Evolutionary conservation across 2,888 invertebrate genomes (phyloP), one percentile per base, ranked within the genome.

Genomic region (Drosophila fungiperda): DNA sequence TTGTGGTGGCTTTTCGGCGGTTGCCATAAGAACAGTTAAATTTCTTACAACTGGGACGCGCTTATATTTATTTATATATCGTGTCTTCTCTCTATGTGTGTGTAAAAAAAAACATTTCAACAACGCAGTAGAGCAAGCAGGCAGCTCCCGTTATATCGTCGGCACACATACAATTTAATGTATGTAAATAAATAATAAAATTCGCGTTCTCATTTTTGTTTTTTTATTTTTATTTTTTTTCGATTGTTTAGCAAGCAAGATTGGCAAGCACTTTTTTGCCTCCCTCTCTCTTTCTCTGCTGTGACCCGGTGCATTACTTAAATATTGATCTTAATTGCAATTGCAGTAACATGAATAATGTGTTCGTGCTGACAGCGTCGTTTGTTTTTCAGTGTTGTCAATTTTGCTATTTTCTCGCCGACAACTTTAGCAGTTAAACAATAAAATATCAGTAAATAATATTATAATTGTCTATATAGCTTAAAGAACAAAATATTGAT

Each of bases 271-370:
- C 54, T 36, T 23, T 23, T 23, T 7, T 15, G 45, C 15, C 23
- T 8, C 23, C 45, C 20, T 45, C 7, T 20, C 20, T 45, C 3
- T 20, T 17, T 38, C 36, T 50, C 38, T 53, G 35, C 45, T 38
- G 20, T 60, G 78, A 82, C 78, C 78, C 82, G 69, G 66, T 73
- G 81, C 77, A 76, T 73, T 78, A 61, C 73, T 79, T 58, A 77
- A 85, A 82, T 85, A 80, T 87, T 83, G 86, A 85, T 82, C 85
- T 77, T 74, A 83, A 87, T 85, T 85, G 71, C 71, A 71, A 71
- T 64, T 72, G 68, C 67, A 36, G 36, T 36, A 55, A 70, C 36
- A 48, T 62, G 66, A 58, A 40, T 57, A 58, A 40, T 65, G 15
- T 61, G n/a, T 50, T 61, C 73, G 68, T 68, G 69, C 29, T 70